phyloP scores from a whole-genome alignment of 2,888 invertebrate species.

The Andrena bucephala region DNA sequence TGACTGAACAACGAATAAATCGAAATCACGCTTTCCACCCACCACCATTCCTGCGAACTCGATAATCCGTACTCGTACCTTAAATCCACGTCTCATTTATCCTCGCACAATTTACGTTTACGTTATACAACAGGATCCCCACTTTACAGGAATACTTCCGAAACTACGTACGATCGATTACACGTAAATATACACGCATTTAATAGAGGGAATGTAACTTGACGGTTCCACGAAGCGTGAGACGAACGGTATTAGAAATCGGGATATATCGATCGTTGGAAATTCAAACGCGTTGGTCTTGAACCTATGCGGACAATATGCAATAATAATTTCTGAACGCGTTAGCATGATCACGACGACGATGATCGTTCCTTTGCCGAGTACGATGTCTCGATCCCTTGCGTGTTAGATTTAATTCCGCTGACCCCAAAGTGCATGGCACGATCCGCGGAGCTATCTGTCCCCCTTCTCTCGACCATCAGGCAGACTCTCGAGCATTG shows the following conservation, averaged over 20 bases:
- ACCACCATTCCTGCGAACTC: background rate
- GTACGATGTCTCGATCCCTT: slow-evolving; percentile 49
- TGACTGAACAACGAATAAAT: slow-evolving; percentile 20
- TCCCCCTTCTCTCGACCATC: slow-evolving; percentile 40
- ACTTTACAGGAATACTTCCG: background rate
- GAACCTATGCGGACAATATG: slow-evolving; percentile 51
- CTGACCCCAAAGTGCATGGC: slow-evolving; percentile 62
- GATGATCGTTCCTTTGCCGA: slow-evolving; percentile 28
- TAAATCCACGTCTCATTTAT: slow-evolving; percentile 27
- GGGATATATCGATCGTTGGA: background rate
- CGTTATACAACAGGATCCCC: slow-evolving; percentile 14
- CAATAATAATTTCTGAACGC: slow-evolving; percentile 61
- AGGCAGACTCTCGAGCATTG: slow-evolving; percentile 34
- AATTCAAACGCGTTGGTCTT: slow-evolving; percentile 1
- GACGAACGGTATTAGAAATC: background rate
- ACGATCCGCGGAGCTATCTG: slow-evolving; percentile 47
- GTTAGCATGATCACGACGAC: slow-evolving; percentile 47
- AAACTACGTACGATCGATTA: slow-evolving; percentile 16
- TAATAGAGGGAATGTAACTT: background rate
- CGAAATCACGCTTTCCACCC: slow-evolving; percentile 21
- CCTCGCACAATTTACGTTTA: slow-evolving; percentile 33
- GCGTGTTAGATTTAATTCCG: slow-evolving; percentile 64
- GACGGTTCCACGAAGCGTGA: background rate
- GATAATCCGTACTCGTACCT: slow-evolving; percentile 2
- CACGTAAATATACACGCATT: background rate